Evolutionary conservation across 2,888 invertebrate species (phyloP).

Genomic region (Falcaria lacertinaria): DNA sequence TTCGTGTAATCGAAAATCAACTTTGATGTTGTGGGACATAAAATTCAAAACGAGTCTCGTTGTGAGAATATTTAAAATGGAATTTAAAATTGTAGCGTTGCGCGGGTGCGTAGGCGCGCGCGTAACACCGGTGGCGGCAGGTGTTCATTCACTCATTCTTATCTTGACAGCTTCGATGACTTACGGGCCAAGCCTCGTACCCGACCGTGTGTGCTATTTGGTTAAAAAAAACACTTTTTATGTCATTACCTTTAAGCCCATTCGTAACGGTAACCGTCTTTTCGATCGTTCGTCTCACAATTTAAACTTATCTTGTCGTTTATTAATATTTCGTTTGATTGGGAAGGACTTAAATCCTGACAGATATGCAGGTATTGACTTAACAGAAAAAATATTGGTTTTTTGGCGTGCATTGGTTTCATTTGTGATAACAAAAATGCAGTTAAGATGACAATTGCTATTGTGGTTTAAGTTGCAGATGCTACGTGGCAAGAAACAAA

Average conservation of each 20-base stretch:
- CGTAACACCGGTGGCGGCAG: slow-evolving; percentile 77
- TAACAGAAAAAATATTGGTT: slow-evolving; percentile 17
- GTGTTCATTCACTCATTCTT: slow-evolving; percentile 77
- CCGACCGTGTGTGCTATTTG: slow-evolving; percentile 68
- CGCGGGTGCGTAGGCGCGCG: slow-evolving; percentile 64
- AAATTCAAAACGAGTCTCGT: slow-evolving; percentile 28
- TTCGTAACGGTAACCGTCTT: slow-evolving; percentile 75
- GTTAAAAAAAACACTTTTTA: slow-evolving; percentile 58
- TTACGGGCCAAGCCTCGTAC: slow-evolving; percentile 58
- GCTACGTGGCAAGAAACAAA: slow-evolving; percentile 27
- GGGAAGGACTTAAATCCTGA: slow-evolving; percentile 52
- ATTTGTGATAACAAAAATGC: slow-evolving; percentile 4
- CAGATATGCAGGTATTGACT: slow-evolving; percentile 49
- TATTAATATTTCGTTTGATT: slow-evolving; percentile 47
- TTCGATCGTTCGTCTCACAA: slow-evolving; percentile 61
- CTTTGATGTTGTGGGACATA: slow-evolving; percentile 35
- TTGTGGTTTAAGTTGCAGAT: slow-evolving; percentile 18
- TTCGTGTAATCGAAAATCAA: slow-evolving; percentile 29
- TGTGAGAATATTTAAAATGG: slow-evolving; percentile 36
- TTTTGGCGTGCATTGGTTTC: slow-evolving; percentile 16
- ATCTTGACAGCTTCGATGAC: slow-evolving; percentile 78
- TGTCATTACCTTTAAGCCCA: slow-evolving; percentile 67
- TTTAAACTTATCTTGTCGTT: slow-evolving; percentile 58
- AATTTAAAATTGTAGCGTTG: slow-evolving; percentile 38
- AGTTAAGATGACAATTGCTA: not conserved